These are phyloP conservation scores for Gonioctena quinquepunctata DNA, from an alignment of 1,140 invertebrate genomes.

Conservation along the genomic window DNA sequence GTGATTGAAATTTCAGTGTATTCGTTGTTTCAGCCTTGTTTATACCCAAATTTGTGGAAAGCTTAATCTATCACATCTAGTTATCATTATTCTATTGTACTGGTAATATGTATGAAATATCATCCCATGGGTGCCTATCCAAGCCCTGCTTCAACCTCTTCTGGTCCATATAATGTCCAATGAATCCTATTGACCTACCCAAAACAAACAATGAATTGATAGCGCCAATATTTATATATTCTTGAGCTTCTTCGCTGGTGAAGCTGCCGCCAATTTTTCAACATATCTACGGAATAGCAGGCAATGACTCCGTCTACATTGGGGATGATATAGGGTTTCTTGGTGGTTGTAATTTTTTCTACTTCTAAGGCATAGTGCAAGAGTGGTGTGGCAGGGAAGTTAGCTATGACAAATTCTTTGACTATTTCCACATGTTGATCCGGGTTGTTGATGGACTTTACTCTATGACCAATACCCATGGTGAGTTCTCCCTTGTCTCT, in stretches of 20 bases:
- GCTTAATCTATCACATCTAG: neutral
- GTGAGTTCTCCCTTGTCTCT: constrained; percentile 96
- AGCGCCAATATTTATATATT: constrained; percentile 97
- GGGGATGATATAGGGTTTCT: constrained; percentile 99
- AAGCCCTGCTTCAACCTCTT: constrained; percentile 97
- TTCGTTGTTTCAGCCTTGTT: no score
- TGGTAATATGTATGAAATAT: constrained; percentile 97
- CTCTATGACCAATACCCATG: constrained; percentile 97
- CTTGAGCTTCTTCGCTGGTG: constrained; percentile 95
- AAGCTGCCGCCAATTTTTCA: constrained; percentile 91
- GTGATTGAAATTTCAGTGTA: no score
- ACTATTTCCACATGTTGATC: constrained; percentile 97
- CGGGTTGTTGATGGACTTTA: constrained; percentile 99
- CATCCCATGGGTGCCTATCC: constrained; percentile 99
- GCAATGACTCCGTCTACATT: constrained; percentile 99
- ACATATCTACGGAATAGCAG: constrained; percentile 94
- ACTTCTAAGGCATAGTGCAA: constrained; percentile 96
- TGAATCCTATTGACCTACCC: constrained; percentile 97
- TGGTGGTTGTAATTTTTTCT: constrained; percentile 98
- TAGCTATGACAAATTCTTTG: constrained; percentile 92
- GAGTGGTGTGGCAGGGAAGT: constrained; percentile 91
- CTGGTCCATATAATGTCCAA: constrained; percentile 98
- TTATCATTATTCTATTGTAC: constrained; percentile 61
- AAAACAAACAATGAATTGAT: constrained; percentile 98
- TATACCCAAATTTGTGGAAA: no score